phyloP scores from a whole-genome alignment of 2,888 invertebrate species.

The Drosophila recens region DNA sequence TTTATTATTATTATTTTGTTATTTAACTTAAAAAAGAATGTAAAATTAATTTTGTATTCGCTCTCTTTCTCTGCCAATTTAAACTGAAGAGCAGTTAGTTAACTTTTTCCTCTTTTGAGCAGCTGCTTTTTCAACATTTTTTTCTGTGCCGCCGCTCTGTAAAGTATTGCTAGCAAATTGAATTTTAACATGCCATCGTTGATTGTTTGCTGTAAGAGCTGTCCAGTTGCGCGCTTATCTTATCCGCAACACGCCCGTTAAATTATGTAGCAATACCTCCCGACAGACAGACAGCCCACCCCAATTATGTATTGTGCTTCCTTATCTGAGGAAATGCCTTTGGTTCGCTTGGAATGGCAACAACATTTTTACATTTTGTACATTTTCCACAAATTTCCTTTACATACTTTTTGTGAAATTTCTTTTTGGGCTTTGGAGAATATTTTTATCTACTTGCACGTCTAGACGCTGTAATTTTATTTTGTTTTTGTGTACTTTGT shows the following conservation, averaged over 20 bases:
- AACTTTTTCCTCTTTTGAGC: slow-evolving; percentile 13
- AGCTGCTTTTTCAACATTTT: slow-evolving; percentile 18
- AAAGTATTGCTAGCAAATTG: slow-evolving; percentile 51
- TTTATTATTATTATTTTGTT: slow-evolving; percentile 24
- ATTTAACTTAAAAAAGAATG: slow-evolving; percentile 21
- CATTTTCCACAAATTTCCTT: slow-evolving; percentile 42
- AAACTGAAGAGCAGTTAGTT: not conserved
- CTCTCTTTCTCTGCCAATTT: slow-evolving; percentile 14
- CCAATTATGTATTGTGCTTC: slow-evolving; percentile 49
- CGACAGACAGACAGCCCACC: not conserved
- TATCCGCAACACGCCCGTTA: slow-evolving; percentile 65
- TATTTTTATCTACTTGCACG: slow-evolving; percentile 73
- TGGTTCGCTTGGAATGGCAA: slow-evolving; percentile 44
- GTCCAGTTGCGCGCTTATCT: slow-evolving; percentile 58
- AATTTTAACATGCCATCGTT: slow-evolving; percentile 58
- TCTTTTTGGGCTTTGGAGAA: slow-evolving; percentile 32
- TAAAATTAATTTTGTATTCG: not conserved
- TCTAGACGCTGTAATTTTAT: slow-evolving; percentile 61
- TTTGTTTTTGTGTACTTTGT: slow-evolving; percentile 27
- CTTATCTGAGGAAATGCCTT: slow-evolving; percentile 60
- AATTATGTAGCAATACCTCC: slow-evolving; percentile 59
- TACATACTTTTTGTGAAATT: slow-evolving; percentile 37
- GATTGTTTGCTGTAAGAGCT: slow-evolving; percentile 20
- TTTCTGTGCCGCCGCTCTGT: slow-evolving; percentile 2
- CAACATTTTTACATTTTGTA: slow-evolving; percentile 41